These are phyloP conservation scores for Bimastos eiseni DNA, from an alignment of 2,888 invertebrate species.

Conservation along the genomic window DNA sequence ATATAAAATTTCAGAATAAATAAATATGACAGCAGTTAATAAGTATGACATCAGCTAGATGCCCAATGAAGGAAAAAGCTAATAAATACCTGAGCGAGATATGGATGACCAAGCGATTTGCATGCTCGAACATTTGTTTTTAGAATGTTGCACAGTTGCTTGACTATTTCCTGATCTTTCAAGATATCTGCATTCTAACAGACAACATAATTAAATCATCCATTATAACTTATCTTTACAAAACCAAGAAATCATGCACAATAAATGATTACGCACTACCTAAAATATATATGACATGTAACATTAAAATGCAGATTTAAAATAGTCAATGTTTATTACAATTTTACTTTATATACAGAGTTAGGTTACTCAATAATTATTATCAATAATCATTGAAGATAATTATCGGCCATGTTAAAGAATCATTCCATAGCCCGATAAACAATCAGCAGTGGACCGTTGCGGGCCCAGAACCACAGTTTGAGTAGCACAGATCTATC, in stretches of 20 bases:
- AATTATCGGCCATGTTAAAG: no score
- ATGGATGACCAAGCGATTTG: slow-evolving; percentile 93
- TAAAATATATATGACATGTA: neutral
- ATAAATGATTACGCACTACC: neutral
- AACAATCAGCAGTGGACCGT: no score
- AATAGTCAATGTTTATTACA: no score
- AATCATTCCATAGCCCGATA: no score
- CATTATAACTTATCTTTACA: neutral
- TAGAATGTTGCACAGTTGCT: slow-evolving; percentile 93
- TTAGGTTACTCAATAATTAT: no score
- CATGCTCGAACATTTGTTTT: slow-evolving; percentile 99
- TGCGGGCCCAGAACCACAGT: no score
- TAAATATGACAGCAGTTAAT: neutral
- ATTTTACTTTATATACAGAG: no score
- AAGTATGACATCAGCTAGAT: neutral
- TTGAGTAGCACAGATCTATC: no score
- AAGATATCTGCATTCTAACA: slow-evolving; percentile 85
- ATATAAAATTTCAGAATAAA: no score
- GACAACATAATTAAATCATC: neutral
- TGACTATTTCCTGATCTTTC: slow-evolving; percentile 93
- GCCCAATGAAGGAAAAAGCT: neutral
- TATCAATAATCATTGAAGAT: no score
- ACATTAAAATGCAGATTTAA: no score
- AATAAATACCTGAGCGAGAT: slow-evolving; percentile 72
- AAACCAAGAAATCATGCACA: neutral